phyloP scores from a whole-genome alignment of 2,888 invertebrate genomes.

The Xestia rhomboidea region DNA sequence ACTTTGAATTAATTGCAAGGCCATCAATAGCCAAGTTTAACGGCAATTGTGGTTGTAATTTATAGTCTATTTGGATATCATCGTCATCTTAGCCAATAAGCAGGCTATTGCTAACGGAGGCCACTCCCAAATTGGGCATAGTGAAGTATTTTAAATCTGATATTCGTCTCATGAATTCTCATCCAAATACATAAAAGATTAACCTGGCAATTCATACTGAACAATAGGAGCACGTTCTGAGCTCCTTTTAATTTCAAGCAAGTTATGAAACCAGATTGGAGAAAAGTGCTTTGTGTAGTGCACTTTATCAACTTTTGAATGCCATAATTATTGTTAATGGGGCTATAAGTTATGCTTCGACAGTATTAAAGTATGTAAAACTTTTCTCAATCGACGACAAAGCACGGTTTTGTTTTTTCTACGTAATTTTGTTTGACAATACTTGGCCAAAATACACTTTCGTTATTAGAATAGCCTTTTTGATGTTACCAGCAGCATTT shows the following conservation, averaged over 20 bases:
- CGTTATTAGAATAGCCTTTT: not conserved
- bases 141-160: conserved; percentile 32
- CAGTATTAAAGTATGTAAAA: not conserved
- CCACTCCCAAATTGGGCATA: conserved; percentile 21
- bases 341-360: not conserved
- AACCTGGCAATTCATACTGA: conserved; percentile 20
- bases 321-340: conserved; percentile 14
- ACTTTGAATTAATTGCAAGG: conserved; percentile 51
- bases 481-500: not conserved
- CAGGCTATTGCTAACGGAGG: not conserved
- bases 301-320: conserved; percentile 36
- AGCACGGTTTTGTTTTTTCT: not conserved
- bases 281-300: conserved; percentile 36
- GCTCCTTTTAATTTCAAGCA: conserved; percentile 34
- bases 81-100: conserved; percentile 12
- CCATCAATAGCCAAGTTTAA: conserved; percentile 49
- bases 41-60: conserved; percentile 30
- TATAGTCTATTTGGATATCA: conserved; percentile 36
- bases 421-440: not conserved
- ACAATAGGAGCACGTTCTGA: conserved; percentile 41
- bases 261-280: conserved; percentile 34
- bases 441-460: not conserved
- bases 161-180: conserved; percentile 34
- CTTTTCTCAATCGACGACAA: not conserved
- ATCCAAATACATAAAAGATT: conserved; percentile 28